These are phyloP conservation scores for Pammene aurita DNA, from an alignment of 2,888 invertebrate species.

Conservation along the genomic window DNA sequence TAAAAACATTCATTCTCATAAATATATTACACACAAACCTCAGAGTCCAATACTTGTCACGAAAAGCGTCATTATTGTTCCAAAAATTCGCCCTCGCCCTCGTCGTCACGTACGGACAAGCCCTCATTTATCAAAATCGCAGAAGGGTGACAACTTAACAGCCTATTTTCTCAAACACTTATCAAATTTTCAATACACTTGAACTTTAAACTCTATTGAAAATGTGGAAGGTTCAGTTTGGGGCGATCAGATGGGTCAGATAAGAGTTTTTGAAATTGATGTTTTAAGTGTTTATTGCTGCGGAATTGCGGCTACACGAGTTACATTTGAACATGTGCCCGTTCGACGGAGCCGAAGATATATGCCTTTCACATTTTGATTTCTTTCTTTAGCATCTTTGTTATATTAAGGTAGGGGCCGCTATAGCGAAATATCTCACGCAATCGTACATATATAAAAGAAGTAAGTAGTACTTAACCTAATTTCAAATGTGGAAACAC, in stretches of 20 bases:
- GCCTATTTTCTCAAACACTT: not conserved
- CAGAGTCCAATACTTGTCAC: slow-evolving; percentile 29
- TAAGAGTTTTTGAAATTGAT: slow-evolving; percentile 1
- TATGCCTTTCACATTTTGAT: slow-evolving; percentile 19
- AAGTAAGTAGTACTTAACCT: too few relatives aligned
- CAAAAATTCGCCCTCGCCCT: slow-evolving; percentile 33
- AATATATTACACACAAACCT: slow-evolving; percentile 11
- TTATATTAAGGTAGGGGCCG: not conserved
- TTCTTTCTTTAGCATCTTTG: not conserved
- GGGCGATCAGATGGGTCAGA: not conserved
- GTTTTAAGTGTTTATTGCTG: slow-evolving; percentile 30
- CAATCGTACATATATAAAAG: too few relatives aligned
- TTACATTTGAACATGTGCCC: slow-evolving; percentile 20
- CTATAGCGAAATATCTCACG: too few relatives aligned
- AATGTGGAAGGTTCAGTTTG: not conserved
- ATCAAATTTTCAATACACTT: not conserved
- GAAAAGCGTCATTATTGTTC: slow-evolving; percentile 31
- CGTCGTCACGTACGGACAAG: slow-evolving; percentile 22
- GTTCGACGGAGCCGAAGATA: slow-evolving; percentile 17
- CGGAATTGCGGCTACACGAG: slow-evolving; percentile 15
- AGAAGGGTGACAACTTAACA: slow-evolving; percentile 18
- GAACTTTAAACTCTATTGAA: not conserved
- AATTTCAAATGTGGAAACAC: too few relatives aligned
- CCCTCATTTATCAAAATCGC: slow-evolving; percentile 39
- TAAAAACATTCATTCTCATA: not conserved